Percentiles rank a stretch among this genome's conserved stretches.
These are phyloP conservation scores for Cyprinella venusta DNA, from an alignment of 2,797 vertebrate genomes.

Conservation along the genomic window DNA sequence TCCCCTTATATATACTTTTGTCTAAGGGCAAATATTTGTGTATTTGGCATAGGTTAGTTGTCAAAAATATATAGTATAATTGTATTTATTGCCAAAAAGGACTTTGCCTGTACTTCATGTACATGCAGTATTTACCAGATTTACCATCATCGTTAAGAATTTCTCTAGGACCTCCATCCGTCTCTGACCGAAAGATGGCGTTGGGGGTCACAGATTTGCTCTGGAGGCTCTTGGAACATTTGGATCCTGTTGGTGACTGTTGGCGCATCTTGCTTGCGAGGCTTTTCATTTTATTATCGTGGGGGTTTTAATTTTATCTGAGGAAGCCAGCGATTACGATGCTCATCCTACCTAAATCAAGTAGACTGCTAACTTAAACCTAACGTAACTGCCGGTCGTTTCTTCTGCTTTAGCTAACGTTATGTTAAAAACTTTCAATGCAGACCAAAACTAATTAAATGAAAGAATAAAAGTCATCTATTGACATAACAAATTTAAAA, in stretches of 20 bases:
- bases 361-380: not conserved
- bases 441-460: not conserved
- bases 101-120: too few species aligned
- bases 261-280: not conserved
- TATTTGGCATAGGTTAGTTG: not conserved
- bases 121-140: not conserved
- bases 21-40: slow-evolving; percentile 70
- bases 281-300: slow-evolving; percentile 31
- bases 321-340: not conserved
- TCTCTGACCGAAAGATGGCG: not conserved
- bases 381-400: not conserved
- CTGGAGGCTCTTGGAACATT: not conserved
- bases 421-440: not conserved
- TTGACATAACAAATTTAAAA: not conserved
- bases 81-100: too few species aligned
- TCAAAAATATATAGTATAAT: too few species aligned
- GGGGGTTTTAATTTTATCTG: not conserved
- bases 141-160: slow-evolving; percentile 49
- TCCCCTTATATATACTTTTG: slow-evolving; percentile 67
- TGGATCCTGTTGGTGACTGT: slow-evolving; percentile 17
- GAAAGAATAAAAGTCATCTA: not conserved
- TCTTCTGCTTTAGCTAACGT: not conserved
- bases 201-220: not conserved
- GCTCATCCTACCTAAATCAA: not conserved
- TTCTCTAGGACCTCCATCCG: slow-evolving; percentile 8